phyloP scores from a whole-genome alignment of 2,113 vertebrate species.

The Urocolius indicus region DNA sequence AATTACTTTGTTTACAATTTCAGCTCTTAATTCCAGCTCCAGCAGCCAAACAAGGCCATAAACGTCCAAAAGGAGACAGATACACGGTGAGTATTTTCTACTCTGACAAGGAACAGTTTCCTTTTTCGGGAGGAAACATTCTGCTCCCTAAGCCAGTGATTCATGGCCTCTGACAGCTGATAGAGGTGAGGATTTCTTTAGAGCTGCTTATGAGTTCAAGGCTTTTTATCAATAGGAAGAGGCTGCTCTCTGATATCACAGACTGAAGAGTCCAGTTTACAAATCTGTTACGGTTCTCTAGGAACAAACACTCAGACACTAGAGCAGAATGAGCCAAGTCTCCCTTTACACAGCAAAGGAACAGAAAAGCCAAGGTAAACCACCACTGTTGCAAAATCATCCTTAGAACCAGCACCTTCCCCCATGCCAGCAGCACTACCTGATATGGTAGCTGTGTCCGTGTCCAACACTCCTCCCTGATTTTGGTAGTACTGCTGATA shows the following conservation, averaged over 20 bases:
- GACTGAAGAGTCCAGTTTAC: not conserved
- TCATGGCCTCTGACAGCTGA: not conserved
- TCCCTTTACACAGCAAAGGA: not conserved
- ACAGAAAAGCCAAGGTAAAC: not conserved
- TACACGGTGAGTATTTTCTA: not conserved
- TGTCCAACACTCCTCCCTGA: slow-evolving; percentile 82
- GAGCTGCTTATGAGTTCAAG: not conserved
- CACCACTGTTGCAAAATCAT: not conserved
- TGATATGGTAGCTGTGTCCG: slow-evolving; percentile 79
- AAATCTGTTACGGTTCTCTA: not conserved
- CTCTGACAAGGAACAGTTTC: not conserved
- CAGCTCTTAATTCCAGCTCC: slow-evolving; percentile 31
- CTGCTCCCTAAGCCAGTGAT: not conserved
- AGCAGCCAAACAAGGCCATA: slow-evolving; percentile 44
- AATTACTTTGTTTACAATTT: slow-evolving; percentile 37
- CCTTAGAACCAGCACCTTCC: not conserved
- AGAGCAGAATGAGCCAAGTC: not conserved
- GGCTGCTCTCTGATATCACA: not conserved
- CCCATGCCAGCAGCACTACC: slow-evolving; percentile 47
- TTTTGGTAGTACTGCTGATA: slow-evolving; percentile 91
- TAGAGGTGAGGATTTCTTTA: not conserved
- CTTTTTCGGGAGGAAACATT: slow-evolving; percentile 50
- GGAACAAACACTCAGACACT: not conserved
- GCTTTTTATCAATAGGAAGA: not conserved
- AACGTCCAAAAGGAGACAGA: not conserved